These are phyloP conservation scores for Drosophila athabasca DNA, from an alignment of 1,140 invertebrate genomes.

Conservation along the genomic window DNA sequence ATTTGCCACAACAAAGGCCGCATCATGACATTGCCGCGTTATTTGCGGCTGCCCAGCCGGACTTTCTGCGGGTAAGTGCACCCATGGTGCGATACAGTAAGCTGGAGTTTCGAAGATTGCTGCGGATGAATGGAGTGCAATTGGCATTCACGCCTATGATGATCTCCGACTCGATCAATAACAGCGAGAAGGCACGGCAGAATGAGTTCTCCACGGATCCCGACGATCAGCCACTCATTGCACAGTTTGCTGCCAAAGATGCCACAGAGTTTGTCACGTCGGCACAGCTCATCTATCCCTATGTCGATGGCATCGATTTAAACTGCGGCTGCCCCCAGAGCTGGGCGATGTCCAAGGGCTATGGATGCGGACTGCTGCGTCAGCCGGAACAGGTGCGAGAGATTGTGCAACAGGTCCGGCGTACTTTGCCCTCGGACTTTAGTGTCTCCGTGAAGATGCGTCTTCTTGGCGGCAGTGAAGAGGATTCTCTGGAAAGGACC, in stretches of 20 bases:
- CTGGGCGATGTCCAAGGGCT: constrained; percentile 96
- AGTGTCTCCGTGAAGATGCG: constrained; percentile 97
- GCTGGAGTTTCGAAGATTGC: constrained; percentile 81
- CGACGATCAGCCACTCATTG: constrained; percentile 93
- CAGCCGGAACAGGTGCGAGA: constrained; percentile 93
- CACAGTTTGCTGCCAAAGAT: constrained; percentile 97
- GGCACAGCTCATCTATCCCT: constrained; percentile 92
- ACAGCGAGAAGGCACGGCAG: constrained; percentile 93
- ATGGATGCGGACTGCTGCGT: constrained; percentile 92
- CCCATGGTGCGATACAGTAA: constrained; percentile 99
- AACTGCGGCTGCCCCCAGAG: constrained; percentile 99
- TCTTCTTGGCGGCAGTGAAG: constrained; percentile 85
- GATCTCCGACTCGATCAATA: constrained; percentile 95
- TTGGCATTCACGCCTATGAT: constrained; percentile 98
- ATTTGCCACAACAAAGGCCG: constrained; percentile 53
- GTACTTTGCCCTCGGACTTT: constrained; percentile 89
- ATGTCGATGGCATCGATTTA: constrained; percentile 93
- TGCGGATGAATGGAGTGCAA: constrained; percentile 91
- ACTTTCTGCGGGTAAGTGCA: constrained; percentile 91
- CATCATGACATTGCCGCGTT: constrained; percentile 86
- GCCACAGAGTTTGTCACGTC: constrained; percentile 92
- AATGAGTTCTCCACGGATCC: constrained; percentile 94
- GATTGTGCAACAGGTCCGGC: constrained; percentile 90
- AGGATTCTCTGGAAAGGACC: constrained; percentile 77
- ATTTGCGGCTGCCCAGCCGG: constrained; percentile 86